These are phyloP conservation scores for Poecilia velifera DNA, from an alignment of 2,797 vertebrate genomes.

Conservation along the genomic window DNA sequence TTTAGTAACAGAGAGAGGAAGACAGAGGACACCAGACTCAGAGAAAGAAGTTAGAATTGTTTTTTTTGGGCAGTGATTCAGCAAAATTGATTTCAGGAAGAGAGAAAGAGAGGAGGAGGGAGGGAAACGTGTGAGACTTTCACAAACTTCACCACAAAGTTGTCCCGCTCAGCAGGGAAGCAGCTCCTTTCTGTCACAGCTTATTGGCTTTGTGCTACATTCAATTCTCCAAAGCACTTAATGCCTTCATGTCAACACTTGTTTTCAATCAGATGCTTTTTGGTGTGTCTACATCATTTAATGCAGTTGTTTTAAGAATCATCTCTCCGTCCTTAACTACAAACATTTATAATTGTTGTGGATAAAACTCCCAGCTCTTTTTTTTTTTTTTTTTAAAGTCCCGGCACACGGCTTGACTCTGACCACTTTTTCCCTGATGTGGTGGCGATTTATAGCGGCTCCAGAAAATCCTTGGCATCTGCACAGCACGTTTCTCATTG, in stretches of 20 bases:
- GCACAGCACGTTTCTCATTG: conserved; percentile 63
- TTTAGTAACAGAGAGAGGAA: conserved; percentile 43
- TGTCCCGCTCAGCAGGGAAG: conserved; percentile 45
- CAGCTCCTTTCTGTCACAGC: conserved; percentile 20
- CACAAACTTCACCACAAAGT: conserved; percentile 64
- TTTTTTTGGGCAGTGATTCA: conserved; percentile 76
- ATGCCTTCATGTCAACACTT: conserved; percentile 35
- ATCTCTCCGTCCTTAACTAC: neutral
- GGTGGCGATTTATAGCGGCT: conserved; percentile 60
- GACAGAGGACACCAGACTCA: conserved; percentile 22
- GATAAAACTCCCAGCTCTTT: conserved; percentile 39
- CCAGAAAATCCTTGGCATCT: conserved; percentile 69
- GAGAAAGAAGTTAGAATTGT: conserved; percentile 43
- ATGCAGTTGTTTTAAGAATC: neutral
- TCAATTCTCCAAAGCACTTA: conserved; percentile 31
- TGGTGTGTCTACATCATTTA: neutral
- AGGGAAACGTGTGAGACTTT: conserved; percentile 58
- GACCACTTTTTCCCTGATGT: conserved; percentile 55
- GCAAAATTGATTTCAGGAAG: conserved; percentile 74
- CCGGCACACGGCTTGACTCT: conserved; percentile 42
- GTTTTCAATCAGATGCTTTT: conserved; percentile 25
- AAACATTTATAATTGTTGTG: conserved; percentile 5
- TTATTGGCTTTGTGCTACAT: neutral
- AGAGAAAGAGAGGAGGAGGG: conserved; percentile 23
- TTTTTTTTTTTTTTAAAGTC: conserved; percentile 44